Evolutionary conservation across 2,888 invertebrate species (phyloP), one percentile per base, ranked within the genome.

Genomic region (Coelopa pilipes): DNA sequence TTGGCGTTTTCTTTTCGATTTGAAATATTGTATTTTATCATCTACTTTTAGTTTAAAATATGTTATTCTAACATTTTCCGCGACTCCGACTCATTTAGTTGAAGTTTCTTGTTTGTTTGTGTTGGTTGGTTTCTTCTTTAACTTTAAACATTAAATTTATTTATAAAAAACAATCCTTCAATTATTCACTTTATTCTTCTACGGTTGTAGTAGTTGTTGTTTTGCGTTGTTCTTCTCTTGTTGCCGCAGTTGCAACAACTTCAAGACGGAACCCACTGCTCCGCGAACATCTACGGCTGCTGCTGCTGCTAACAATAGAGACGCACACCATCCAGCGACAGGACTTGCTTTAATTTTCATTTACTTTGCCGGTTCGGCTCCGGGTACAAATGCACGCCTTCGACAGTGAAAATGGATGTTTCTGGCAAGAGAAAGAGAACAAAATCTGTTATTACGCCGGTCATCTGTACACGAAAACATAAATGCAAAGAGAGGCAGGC

Each of bases 321-420:
- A 84, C 87, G 87, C 83, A 87, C 87, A 82, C 87, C 87, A 84
- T 87, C 87, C 84, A 87, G 83, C 78, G 87, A 87, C 79, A 87
- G 84, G 82, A 86, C 87, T 80, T 87, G 87, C 87, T 86, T 87
- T 87, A 87, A 87, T 84, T 88, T 88, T 88, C 88, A 88, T 88
- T 88, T 88, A 80, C 82, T 86, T 84, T 92, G 92, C 80, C 88
- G 84, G 82, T 88, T 87, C 72, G 88, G 86, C 89, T 97, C 97
- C 73, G 94, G 92, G 87, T 93, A 92, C 85, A 96, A 89, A 88
- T 93, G 92, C 82, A 97, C 92, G 83, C 97, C 97, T 89, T 97
- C 96, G 86, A 98, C 96, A 83, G 94, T 95, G 90, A 96, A 97
- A 90, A 98, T 96, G 84, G 97, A 97, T 85, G 95, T 92, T 89